Percentiles rank a stretch among this genome's conserved stretches.
phyloP scores from a whole-genome alignment of 2,888 invertebrate species.

The Dryococelus australis region DNA sequence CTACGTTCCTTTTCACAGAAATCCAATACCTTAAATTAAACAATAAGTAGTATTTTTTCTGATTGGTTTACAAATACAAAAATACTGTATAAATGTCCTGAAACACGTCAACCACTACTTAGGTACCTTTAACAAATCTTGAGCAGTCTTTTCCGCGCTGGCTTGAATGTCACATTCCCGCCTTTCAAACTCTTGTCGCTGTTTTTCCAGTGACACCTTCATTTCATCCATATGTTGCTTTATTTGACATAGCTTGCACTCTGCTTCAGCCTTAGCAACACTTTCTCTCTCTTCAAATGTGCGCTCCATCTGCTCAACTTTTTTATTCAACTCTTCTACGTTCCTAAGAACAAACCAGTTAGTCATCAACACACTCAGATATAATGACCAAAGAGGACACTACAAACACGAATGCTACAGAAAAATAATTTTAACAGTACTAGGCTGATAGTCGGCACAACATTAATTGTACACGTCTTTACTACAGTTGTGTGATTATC shows the following conservation, averaged over 20 bases:
- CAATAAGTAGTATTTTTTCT: background rate
- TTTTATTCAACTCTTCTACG: slow-evolving; percentile 64
- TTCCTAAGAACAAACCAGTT: slow-evolving; percentile 48
- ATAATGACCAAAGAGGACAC: background rate
- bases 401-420: no score
- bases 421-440: no score
- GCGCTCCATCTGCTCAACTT: slow-evolving; percentile 56
- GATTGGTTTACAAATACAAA: background rate
- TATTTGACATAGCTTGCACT: slow-evolving; percentile 48
- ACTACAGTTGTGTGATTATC: no score
- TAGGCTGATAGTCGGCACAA: no score
- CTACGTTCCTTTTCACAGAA: background rate
- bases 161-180: background rate
- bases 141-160: background rate
- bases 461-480: no score
- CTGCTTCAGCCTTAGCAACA: slow-evolving; percentile 59
- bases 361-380: background rate
- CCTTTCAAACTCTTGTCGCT: slow-evolving; percentile 50
- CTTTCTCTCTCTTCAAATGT: slow-evolving; percentile 66
- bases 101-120: background rate
- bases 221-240: slow-evolving; percentile 22
- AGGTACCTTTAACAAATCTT: background rate
- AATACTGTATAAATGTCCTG: background rate
- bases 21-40: background rate
- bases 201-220: slow-evolving; percentile 27